Evolutionary conservation across 2,797 vertebrate species (phyloP).

Genomic region (Miichthys miiuy): DNA sequence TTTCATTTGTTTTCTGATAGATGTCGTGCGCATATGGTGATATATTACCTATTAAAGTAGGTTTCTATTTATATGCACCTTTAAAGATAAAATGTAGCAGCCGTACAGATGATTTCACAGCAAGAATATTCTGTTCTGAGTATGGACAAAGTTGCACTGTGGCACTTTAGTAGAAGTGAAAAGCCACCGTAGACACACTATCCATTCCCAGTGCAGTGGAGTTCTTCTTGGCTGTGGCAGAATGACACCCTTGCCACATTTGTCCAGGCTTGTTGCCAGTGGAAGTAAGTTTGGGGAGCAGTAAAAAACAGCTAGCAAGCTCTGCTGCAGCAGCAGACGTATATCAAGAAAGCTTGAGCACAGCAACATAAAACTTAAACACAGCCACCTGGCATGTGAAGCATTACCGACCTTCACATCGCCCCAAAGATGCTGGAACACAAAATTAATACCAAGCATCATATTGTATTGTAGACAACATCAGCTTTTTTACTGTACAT

Average conservation of each 20-base stretch:
- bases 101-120: conserved; percentile 7
- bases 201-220: conserved; percentile 25
- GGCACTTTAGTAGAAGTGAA: conserved; percentile 29
- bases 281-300: conserved; percentile 62
- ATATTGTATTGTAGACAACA: conserved; percentile 5
- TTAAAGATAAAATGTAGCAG: conserved; percentile 17
- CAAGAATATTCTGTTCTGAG: conserved; percentile 25
- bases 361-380: conserved; percentile 69
- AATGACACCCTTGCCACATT: conserved; percentile 60
- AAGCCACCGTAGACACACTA: conserved; percentile 26
- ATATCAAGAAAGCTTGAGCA: conserved; percentile 50
- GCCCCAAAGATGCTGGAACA: conserved; percentile 15
- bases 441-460: conserved; percentile 41
- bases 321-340: conserved; percentile 55
- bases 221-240: conserved; percentile 43
- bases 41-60: neutral
- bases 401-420: conserved; percentile 32
- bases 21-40: conserved; percentile 4
- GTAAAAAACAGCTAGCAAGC: conserved; percentile 58
- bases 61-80: conserved; percentile 21
- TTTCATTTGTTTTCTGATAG: conserved; percentile 1
- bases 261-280: conserved; percentile 65
- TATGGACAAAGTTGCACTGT: conserved; percentile 35
- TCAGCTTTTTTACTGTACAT: conserved; percentile 14
- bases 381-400: conserved; percentile 56